Conservation (phyloP, 1,140 invertebrate genomes). For the Drosophila leontia region DNA sequence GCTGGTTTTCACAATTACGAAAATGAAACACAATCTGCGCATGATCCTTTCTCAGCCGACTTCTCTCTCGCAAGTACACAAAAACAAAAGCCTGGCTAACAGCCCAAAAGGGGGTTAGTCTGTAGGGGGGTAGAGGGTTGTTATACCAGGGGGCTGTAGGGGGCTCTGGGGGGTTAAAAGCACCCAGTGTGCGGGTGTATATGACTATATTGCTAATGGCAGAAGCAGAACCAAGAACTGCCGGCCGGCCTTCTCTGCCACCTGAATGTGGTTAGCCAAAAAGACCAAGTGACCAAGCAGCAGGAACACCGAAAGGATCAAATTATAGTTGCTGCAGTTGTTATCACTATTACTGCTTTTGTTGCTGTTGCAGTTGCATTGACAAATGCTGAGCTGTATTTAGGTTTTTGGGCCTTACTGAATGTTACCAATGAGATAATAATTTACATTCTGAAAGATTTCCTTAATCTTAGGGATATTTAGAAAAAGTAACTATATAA, state of each 20-base stretch:
- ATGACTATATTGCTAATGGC: conserved; percentile 56
- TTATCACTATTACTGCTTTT: conserved; percentile 4
- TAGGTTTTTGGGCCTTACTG: background rate
- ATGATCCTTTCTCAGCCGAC: conserved; percentile 13
- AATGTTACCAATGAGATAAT: background rate
- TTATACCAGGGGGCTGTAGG: no score
- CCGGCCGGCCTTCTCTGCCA: conserved; percentile 43
- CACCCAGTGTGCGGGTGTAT: conserved; percentile 36
- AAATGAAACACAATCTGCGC: conserved; percentile 23
- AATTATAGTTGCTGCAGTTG: conserved; percentile 18
- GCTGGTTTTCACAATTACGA: background rate
- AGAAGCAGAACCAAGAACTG: conserved; percentile 41
- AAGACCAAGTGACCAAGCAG: conserved; percentile 42
- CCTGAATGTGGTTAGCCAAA: conserved; percentile 40
- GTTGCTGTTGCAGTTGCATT: conserved; percentile 17
- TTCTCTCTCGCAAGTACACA: conserved; percentile 52
- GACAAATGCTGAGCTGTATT: conserved; percentile 45
- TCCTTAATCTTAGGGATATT: no score
- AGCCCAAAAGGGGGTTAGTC: conserved; percentile 36
- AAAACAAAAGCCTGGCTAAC: conserved; percentile 53
- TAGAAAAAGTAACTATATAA: no score
- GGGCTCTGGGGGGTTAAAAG: conserved; percentile 3
- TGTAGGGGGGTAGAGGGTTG: conserved; percentile 1
- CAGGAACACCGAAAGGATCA: conserved; percentile 30
- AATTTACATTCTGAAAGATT: no score